phyloP scores from a whole-genome alignment of 2,888 invertebrate species.

The Caradrina kadenii region DNA sequence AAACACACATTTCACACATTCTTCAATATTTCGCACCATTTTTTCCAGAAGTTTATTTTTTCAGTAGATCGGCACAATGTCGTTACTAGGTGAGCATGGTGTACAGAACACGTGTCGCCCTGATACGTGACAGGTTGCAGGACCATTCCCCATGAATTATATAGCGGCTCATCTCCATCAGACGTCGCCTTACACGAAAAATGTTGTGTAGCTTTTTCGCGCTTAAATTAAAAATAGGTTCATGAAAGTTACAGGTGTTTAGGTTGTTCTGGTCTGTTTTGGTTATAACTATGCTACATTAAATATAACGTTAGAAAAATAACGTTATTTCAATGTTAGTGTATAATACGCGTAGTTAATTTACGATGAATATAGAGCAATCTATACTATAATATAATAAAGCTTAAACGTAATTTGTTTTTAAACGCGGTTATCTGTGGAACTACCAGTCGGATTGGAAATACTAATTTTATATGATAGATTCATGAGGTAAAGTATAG shows the following conservation, averaged over 20 bases:
- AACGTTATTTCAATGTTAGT: too few relatives aligned
- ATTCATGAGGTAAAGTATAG: too few relatives aligned
- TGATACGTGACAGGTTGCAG: constrained; percentile 62
- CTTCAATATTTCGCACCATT: background rate
- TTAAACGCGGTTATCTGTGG: too few relatives aligned
- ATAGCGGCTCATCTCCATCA: constrained; percentile 61
- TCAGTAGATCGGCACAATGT: constrained; percentile 21
- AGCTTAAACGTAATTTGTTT: too few relatives aligned
- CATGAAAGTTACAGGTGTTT: constrained; percentile 7
- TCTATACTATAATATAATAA: too few relatives aligned
- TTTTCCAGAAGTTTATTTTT: constrained; percentile 32
- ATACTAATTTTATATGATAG: too few relatives aligned
- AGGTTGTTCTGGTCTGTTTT: background rate
- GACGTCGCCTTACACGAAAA: constrained; percentile 26
- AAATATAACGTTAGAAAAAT: too few relatives aligned
- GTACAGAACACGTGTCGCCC: constrained; percentile 39
- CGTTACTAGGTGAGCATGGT: constrained; percentile 12
- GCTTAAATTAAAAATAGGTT: constrained; percentile 45
- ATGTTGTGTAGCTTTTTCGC: constrained; percentile 26
- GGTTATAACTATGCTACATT: background rate
- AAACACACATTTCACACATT: background rate
- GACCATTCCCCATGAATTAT: constrained; percentile 59
- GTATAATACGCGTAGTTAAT: too few relatives aligned
- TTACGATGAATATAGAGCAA: too few relatives aligned
- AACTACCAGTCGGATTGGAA: too few relatives aligned